These are phyloP conservation scores for Drosophila melanosoma DNA, from an alignment of 2,888 invertebrate species.

Conservation along the genomic window DNA sequence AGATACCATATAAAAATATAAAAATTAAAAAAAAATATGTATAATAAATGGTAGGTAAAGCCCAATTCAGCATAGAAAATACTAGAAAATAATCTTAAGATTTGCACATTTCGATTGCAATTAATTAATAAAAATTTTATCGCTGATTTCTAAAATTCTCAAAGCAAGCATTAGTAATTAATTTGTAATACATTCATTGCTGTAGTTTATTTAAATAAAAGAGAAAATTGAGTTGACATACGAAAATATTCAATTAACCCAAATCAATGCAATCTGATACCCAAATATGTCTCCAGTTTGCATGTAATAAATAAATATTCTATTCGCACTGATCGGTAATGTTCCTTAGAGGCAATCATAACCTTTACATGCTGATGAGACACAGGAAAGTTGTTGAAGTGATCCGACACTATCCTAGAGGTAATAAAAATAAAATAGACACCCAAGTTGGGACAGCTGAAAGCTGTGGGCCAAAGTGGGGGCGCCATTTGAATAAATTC, in stretches of 20 bases:
- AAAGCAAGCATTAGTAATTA: background rate
- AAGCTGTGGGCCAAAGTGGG: conserved; percentile 32
- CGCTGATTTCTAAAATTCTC: background rate
- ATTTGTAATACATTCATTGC: background rate
- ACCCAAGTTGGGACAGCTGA: conserved; percentile 23
- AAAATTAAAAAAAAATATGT: too few relatives aligned
- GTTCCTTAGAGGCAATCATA: background rate
- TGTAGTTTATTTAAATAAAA: background rate
- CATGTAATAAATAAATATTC: background rate
- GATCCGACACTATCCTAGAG: background rate
- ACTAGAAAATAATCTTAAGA: background rate
- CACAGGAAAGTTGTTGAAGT: background rate
- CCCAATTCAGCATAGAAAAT: background rate
- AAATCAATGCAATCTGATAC: background rate
- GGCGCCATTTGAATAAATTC: conserved; percentile 72
- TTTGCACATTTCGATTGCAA: background rate
- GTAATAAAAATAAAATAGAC: conserved; percentile 30
- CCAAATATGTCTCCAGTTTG: background rate
- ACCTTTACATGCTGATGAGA: background rate
- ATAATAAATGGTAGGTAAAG: background rate
- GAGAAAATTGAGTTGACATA: background rate
- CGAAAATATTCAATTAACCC: background rate
- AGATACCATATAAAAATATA: background rate
- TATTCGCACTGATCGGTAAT: background rate
- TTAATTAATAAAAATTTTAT: background rate